Percentiles rank a stretch among this genome's conserved stretches.
phyloP scores from a whole-genome alignment of 2,797 vertebrate genomes.

The Sebastolobus alascanus region DNA sequence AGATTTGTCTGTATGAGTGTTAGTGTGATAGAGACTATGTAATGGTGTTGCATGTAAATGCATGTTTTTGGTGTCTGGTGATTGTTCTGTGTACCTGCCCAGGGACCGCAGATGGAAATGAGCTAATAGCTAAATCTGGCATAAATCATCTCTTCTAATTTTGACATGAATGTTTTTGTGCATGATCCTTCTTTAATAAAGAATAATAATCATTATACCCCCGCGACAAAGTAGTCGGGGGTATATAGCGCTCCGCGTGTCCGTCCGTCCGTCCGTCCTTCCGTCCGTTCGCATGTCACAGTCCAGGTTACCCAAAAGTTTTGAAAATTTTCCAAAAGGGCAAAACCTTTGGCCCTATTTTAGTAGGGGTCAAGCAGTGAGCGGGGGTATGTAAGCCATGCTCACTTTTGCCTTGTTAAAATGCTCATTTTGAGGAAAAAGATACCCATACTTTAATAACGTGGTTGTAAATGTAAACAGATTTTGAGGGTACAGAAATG shows the following conservation, averaged over 20 bases:
- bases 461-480: not conserved
- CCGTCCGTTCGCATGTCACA: too few relatives aligned
- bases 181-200: not conserved
- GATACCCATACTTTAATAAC: not conserved
- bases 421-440: not conserved
- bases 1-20: not conserved
- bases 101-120: not conserved
- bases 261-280: too few relatives aligned
- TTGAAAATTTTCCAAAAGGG: too few relatives aligned
- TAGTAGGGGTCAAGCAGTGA: too few relatives aligned
- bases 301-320: rapidly evolving
- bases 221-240: too few relatives aligned
- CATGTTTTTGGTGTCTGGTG: not conserved
- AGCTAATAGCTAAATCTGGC: not conserved
- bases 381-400: too few relatives aligned
- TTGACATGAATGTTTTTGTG: not conserved
- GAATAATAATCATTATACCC: not conserved
- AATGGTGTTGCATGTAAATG: not conserved
- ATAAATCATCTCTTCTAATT: not conserved
- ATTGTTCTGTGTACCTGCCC: not conserved
- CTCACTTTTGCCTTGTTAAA: not conserved
- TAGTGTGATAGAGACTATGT: not conserved
- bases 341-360: too few relatives aligned
- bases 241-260: rapidly evolving
- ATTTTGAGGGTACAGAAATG: not conserved